Evolutionary conservation across 1,140 invertebrate genomes (phyloP), one percentile per base, ranked within the genome.

Genomic region (Anagrus nilaparvatae): DNA sequence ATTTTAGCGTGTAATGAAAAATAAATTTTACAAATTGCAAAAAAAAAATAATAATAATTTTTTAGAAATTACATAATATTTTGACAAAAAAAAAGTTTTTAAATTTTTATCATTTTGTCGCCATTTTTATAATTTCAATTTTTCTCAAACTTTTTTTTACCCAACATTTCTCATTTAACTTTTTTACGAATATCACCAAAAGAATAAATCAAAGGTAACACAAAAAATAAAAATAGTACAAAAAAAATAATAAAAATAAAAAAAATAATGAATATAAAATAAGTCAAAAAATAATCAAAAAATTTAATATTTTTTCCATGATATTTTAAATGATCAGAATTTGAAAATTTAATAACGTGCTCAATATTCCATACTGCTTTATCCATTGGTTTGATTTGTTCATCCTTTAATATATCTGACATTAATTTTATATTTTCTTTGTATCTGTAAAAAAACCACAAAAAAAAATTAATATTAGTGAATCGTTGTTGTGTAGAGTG

Each of bases 331-430:
- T 67, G 59, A 39, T 44, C 48, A 17, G 62, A 59, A 34, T 61
- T 52, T 10, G 62, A 55, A 58, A 71, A 67, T 49, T 70, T 61
- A 14, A 71, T 40, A n/a, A 71, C 61, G 47, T 71, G 69, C 51
- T 72, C 68, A 16, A 71, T 55, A 50, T 66, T 61, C 61, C 61
- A 71, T 18, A 69, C 42, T 6, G 59, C 62, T 37, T 42, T 60
- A 5, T 69, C 52, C 20, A 70, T 56, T 5, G 69, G 61, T 24
- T 59, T 66, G 29, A 61, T 42, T 24, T 50, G 47, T 47, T 65
- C 61, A 33, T 65, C 60, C 28, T 53, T 55, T 14, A 60, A 10
- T 24, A 65, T 58, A 13, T 49, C 56, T 3, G 57, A 56, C 57
- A 67, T 55, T 23, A 33, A 17, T 44, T 50, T 54, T 12, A 67